Conservation (phyloP, 2,797 vertebrate species). For the Chiropotes sagulatus region DNA sequence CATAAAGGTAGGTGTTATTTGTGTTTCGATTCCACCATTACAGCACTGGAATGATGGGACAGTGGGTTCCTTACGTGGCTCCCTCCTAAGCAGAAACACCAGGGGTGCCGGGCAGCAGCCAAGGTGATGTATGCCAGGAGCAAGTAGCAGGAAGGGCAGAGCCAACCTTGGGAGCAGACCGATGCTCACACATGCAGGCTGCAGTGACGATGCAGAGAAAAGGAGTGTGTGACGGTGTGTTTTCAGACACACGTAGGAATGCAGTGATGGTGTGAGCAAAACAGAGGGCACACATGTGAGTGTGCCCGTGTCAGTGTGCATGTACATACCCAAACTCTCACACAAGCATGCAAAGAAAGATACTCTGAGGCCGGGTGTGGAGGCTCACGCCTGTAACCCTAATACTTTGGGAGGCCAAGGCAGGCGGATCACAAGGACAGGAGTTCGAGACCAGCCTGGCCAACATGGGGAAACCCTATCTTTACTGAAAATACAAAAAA, state of each 20-base stretch:
- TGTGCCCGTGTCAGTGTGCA: background rate
- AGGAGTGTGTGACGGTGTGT: background rate
- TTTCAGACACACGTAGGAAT: background rate
- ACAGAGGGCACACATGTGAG: too few relatives aligned
- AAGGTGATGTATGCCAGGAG: too few relatives aligned
- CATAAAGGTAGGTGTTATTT: background rate
- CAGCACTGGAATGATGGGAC: background rate
- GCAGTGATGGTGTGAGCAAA: background rate
- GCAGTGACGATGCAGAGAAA: background rate
- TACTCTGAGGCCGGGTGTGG: background rate
- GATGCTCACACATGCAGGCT: fast-evolving
- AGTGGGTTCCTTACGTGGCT: too few relatives aligned
- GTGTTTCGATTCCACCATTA: background rate
- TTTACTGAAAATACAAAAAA: too few relatives aligned
- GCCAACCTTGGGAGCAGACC: fast-evolving
- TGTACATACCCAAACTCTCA: background rate
- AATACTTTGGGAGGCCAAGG: too few relatives aligned
- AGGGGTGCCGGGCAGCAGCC: background rate
- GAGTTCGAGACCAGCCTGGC: too few relatives aligned
- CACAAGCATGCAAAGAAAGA: fast-evolving
- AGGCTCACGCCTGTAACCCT: too few relatives aligned
- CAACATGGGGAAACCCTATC: too few relatives aligned
- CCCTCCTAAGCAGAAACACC: background rate
- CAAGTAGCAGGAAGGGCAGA: fast-evolving
- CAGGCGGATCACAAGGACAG: too few relatives aligned